phyloP scores from a whole-genome alignment of 2,113 vertebrate genomes.

The Martes martes region DNA sequence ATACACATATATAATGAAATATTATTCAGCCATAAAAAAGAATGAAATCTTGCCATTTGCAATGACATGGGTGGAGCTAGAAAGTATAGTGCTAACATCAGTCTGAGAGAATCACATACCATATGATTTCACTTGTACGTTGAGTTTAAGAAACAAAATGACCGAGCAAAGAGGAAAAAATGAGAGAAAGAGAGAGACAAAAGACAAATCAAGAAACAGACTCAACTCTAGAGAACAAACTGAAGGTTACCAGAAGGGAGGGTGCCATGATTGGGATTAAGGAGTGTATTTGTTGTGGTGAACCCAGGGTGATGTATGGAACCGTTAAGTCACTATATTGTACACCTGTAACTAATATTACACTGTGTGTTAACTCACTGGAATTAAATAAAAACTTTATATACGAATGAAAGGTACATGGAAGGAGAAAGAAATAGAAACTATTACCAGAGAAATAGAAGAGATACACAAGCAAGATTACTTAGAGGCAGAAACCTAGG shows the following conservation, averaged over 20 bases:
- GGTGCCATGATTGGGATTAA: background rate
- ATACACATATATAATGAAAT: too few relatives aligned
- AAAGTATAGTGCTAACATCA: background rate
- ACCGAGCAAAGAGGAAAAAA: background rate
- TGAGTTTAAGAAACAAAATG: background rate
- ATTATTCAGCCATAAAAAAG: too few relatives aligned
- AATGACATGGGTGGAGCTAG: background rate
- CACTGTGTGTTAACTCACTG: background rate
- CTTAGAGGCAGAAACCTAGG: background rate
- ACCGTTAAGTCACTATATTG: background rate
- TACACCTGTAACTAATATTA: background rate
- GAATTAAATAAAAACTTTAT: background rate
- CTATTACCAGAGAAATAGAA: slow-evolving; percentile 1
- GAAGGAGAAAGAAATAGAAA: background rate
- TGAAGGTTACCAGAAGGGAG: background rate
- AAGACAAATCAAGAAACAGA: background rate
- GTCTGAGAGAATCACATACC: background rate
- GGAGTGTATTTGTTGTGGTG: background rate
- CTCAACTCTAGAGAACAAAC: background rate
- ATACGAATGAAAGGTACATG: background rate
- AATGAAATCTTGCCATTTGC: background rate
- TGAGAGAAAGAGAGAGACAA: background rate
- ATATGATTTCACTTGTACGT: background rate
- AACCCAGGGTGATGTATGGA: background rate
- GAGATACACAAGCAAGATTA: background rate